Base-by-base conservation (phyloP, 2,113 vertebrate genomes). In the Phylloscopus whistleri region DNA sequence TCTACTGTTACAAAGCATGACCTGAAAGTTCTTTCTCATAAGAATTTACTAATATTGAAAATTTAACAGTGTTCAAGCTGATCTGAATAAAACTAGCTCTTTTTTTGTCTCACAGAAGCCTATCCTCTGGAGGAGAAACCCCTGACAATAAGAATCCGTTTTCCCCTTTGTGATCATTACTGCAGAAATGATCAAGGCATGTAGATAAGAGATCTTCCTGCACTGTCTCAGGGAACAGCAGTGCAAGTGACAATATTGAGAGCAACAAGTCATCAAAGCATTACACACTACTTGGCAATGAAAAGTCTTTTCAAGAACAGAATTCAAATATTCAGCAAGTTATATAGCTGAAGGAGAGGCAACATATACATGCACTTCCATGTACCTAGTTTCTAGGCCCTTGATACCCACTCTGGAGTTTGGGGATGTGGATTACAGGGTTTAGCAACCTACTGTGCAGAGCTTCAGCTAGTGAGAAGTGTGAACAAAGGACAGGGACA, bases 371-470 rank as follows among this genome's bases (percentile, higher is more conserved):
- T 49, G 17, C 16, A 28, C 14, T 7, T 69, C 67, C 18, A 13
- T 0, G 0, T 37, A 13, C 20, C 10, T 55, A 2, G 0, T 86
- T 86, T 51, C 37, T 41, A 52, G 53, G 10, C 10, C 11, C 16
- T 70, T 28, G 24, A 46, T 33, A 8, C 7, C 9, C 22, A 6
- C 17, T 27, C 75, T 18, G 13, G 28, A 63, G 28, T 39, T 67
- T 5, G 7, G 27, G 22, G 19, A 13, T 18, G 2, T 55, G 35
- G 8, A 35, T 53, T 66, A n/a, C 6, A 43, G n/a, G 8, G 2
- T 6, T 53, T 66, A 58, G 17, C 16, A 64, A 31, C 8, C 4
- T 49, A 28, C 9, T 7, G 9, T 27, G 27, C 35, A 60, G 30
- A 64, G 11, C 26, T 51, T 46, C 37, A 58, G 31, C 52, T 88